Evolutionary conservation across 2,888 invertebrate species (phyloP).

Genomic region (Allygus modestus): DNA sequence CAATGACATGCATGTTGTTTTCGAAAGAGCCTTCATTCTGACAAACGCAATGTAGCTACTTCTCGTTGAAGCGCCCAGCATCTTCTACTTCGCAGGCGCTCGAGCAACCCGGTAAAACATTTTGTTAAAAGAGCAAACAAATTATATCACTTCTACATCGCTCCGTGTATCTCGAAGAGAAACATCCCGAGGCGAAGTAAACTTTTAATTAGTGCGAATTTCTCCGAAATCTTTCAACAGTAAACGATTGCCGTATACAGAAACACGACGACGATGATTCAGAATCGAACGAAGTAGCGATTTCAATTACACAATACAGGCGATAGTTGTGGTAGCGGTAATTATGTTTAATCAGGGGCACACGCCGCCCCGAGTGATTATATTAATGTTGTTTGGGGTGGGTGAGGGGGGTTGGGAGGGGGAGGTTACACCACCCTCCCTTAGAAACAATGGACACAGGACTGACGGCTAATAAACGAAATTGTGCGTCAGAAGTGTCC

Average conservation of each 20-base stretch:
- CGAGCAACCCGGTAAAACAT: neutral
- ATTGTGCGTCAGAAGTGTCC: slow-evolving; percentile 34
- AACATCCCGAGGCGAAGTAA: slow-evolving; percentile 1
- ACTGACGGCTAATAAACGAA: slow-evolving; percentile 33
- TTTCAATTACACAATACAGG: slow-evolving; percentile 3
- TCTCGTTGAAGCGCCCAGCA: neutral
- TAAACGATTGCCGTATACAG: neutral
- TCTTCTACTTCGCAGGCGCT: neutral
- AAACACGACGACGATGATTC: neutral
- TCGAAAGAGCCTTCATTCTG: neutral
- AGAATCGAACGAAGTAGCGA: neutral
- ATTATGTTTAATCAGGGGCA: neutral
- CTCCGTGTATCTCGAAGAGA: slow-evolving; percentile 1
- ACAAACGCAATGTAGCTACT: neutral
- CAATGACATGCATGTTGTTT: too few relatives aligned
- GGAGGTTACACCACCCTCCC: neutral
- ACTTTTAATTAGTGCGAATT: slow-evolving; percentile 28
- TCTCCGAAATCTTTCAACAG: neutral
- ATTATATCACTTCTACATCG: slow-evolving; percentile 7
- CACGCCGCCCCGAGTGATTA: slow-evolving; percentile 3
- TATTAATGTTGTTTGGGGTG: neutral
- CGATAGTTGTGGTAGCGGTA: neutral
- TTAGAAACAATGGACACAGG: slow-evolving; percentile 17
- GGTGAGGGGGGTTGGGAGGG: neutral
- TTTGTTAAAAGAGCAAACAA: slow-evolving; percentile 10